Percentiles rank a stretch among this genome's conserved stretches.
These are phyloP conservation scores for Electrophaes corylata DNA, from an alignment of 2,888 invertebrate species.

Conservation along the genomic window DNA sequence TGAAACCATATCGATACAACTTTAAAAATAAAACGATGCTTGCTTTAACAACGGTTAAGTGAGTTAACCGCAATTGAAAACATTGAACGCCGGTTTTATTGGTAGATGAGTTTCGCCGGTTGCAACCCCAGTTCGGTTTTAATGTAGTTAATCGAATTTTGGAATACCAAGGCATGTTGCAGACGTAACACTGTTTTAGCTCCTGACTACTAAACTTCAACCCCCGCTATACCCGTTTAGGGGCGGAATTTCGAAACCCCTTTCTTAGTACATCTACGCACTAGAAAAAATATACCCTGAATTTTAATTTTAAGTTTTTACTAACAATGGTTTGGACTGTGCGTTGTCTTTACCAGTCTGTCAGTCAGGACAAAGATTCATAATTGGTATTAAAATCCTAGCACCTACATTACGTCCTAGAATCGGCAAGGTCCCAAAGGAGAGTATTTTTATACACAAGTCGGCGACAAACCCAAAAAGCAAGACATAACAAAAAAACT, in stretches of 20 bases:
- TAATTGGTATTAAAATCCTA: no score
- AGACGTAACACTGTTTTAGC: slow-evolving; percentile 36
- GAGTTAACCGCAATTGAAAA: slow-evolving; percentile 54
- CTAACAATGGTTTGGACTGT: no score
- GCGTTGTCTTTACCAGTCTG: no score
- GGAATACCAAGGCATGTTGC: slow-evolving; percentile 47
- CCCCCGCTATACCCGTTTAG: no score
- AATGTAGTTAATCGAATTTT: slow-evolving; percentile 52
- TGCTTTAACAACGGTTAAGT: slow-evolving; percentile 49
- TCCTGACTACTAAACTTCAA: no score
- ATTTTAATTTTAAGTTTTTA: no score
- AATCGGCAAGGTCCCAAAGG: no score
- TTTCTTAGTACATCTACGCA: no score
- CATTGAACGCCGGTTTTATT: slow-evolving; percentile 43
- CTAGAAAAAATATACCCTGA: no score
- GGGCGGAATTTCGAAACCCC: no score
- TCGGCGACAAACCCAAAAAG: slow-evolving; percentile 7
- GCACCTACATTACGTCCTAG: background rate
- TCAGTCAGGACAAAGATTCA: no score
- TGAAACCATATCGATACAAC: slow-evolving; percentile 31
- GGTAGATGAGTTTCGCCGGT: slow-evolving; percentile 28
- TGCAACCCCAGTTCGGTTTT: slow-evolving; percentile 37
- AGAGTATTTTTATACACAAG: slow-evolving; percentile 1
- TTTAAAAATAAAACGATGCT: slow-evolving; percentile 51
- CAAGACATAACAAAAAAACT: slow-evolving; percentile 32